These are phyloP conservation scores for Peromyscus polionotus DNA, from an alignment of 2,113 vertebrate genomes.

Conservation along the genomic window DNA sequence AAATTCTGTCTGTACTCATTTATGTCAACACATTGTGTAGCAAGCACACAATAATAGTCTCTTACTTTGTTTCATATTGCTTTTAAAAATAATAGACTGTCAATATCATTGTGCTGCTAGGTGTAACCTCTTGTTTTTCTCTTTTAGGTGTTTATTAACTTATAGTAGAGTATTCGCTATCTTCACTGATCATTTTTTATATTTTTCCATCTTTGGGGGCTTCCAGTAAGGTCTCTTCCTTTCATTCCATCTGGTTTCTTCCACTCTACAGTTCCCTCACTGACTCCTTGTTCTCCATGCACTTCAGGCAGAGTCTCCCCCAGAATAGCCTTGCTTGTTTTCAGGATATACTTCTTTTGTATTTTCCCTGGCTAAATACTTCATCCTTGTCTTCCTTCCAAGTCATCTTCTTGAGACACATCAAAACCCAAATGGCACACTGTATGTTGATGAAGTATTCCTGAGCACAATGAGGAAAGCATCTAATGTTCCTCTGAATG, in stretches of 20 bases:
- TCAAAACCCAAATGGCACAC: background rate
- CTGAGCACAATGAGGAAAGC: background rate
- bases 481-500: background rate
- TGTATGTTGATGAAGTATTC: background rate
- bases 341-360: background rate
- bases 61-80: background rate
- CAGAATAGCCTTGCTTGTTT: background rate
- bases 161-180: background rate
- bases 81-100: background rate
- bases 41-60: background rate
- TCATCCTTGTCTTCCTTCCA: background rate
- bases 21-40: background rate
- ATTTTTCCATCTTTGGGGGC: background rate
- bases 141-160: background rate
- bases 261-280: background rate
- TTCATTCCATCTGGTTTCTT: background rate
- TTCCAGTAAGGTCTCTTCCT: background rate
- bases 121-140: background rate
- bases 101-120: background rate
- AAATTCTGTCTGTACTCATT: background rate
- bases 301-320: background rate
- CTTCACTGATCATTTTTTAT: background rate
- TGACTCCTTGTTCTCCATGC: background rate
- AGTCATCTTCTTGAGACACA: background rate
- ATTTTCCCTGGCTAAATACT: background rate